Conservation (phyloP, 30 jellyfish, hydroid and myxozoan genomes). For the Aurelia aurita complex sp. Pacific region DNA sequence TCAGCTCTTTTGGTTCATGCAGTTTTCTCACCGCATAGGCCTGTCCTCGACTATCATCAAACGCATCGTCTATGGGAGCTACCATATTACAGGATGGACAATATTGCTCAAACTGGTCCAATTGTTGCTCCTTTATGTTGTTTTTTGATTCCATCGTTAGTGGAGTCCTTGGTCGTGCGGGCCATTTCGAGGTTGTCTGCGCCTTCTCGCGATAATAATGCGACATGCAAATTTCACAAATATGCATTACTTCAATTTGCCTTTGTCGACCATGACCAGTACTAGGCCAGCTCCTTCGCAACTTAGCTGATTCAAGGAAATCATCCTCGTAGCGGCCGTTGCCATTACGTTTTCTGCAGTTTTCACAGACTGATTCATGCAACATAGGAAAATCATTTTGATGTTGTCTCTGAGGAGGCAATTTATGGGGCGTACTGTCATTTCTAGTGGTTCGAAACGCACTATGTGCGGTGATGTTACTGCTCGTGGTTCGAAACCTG, state of each 20-base stretch:
- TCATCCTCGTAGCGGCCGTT: not conserved
- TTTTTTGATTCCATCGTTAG: too few relatives aligned
- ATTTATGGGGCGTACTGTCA: not conserved
- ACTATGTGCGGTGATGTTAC: not conserved
- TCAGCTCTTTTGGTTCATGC: too few relatives aligned
- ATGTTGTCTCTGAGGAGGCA: not conserved
- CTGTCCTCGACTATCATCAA: too few relatives aligned
- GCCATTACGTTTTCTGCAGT: not conserved
- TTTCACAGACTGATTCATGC: not conserved
- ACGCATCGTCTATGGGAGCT: too few relatives aligned
- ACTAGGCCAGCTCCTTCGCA: conserved; percentile 39
- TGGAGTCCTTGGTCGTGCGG: too few relatives aligned
- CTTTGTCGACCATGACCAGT: conserved; percentile 3
- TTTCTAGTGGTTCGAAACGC: not conserved
- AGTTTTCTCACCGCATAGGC: too few relatives aligned
- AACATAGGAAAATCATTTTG: not conserved
- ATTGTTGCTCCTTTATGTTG: too few relatives aligned
- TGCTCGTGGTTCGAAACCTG: not conserved
- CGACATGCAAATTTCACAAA: conserved; percentile 11
- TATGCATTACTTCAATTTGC: not conserved
- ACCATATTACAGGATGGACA: too few relatives aligned
- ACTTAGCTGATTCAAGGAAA: not conserved
- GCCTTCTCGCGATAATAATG: not conserved
- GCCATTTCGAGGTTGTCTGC: not conserved
- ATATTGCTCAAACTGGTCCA: too few relatives aligned